These are phyloP conservation scores for Sanderia malayensis DNA, from an alignment of 30 jellyfish, hydroid and myxozoan species.

Conservation along the genomic window DNA sequence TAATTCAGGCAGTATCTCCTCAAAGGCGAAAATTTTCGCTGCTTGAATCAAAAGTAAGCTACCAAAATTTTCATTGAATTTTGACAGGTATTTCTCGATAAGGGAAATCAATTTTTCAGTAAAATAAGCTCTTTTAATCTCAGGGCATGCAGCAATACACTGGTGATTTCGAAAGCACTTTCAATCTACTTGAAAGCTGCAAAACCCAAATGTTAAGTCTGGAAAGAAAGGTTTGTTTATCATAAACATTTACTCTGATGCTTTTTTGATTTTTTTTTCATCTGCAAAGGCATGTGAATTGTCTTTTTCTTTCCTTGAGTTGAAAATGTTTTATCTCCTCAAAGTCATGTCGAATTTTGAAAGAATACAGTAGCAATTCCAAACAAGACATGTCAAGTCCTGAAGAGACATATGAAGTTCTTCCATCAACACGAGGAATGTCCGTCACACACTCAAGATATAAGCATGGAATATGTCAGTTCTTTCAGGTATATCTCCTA, in stretches of 20 bases:
- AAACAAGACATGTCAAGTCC: conserved; percentile 15
- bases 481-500: conserved; percentile 66
- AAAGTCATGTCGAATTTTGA: conserved; percentile 53
- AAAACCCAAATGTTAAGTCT: conserved; percentile 44
- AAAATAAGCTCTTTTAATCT: no score
- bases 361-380: conserved; percentile 62
- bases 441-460: conserved; percentile 4
- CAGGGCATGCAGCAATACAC: conserved; percentile 15
- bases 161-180: conserved; percentile 59
- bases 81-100: no score
- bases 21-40: neutral
- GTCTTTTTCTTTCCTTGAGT: no score
- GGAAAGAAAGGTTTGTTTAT: conserved; percentile 58
- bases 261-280: no score
- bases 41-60: neutral
- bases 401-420: conserved; percentile 40
- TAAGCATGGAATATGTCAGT: conserved; percentile 35
- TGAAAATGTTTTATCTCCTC: no score
- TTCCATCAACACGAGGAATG: neutral
- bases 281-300: no score
- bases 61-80: neutral
- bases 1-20: neutral
- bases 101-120: no score
- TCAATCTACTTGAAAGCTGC: conserved; percentile 50
- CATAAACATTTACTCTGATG: no score